Conservation (phyloP, 2,797 vertebrate genomes). For the Myiothlypis coronata region DNA sequence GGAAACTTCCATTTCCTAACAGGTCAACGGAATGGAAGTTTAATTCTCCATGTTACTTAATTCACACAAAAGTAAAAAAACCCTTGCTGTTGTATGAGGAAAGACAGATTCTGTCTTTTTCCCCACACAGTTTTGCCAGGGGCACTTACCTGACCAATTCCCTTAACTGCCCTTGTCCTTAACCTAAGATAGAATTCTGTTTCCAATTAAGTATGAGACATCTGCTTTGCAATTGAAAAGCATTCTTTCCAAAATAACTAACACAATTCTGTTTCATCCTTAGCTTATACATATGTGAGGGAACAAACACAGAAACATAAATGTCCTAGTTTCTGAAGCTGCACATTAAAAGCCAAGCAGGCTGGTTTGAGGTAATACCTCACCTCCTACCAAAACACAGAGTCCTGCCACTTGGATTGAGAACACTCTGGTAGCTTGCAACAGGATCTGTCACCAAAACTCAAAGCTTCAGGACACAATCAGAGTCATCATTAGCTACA, state of each 20-base stretch:
- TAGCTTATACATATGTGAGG: background rate
- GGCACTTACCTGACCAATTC: background rate
- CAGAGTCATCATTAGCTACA: fast-evolving
- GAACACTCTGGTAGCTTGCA: background rate
- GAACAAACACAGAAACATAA: background rate
- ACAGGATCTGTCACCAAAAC: background rate
- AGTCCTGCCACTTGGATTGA: background rate
- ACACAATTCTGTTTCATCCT: background rate
- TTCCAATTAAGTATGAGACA: background rate
- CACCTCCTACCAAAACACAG: background rate
- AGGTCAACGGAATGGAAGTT: background rate
- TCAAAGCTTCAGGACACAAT: background rate
- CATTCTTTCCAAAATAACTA: background rate
- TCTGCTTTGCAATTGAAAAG: background rate
- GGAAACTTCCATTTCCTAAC: background rate
- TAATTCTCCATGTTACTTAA: background rate
- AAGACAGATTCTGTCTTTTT: background rate
- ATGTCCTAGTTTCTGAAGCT: background rate
- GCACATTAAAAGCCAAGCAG: background rate
- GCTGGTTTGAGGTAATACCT: background rate
- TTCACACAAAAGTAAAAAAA: background rate
- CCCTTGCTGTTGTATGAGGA: background rate
- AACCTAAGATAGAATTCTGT: background rate
- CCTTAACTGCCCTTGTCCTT: background rate
- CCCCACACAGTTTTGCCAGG: background rate